Evolutionary conservation across 2,113 vertebrate species (phyloP).

Genomic region (Apteryx owenii): DNA sequence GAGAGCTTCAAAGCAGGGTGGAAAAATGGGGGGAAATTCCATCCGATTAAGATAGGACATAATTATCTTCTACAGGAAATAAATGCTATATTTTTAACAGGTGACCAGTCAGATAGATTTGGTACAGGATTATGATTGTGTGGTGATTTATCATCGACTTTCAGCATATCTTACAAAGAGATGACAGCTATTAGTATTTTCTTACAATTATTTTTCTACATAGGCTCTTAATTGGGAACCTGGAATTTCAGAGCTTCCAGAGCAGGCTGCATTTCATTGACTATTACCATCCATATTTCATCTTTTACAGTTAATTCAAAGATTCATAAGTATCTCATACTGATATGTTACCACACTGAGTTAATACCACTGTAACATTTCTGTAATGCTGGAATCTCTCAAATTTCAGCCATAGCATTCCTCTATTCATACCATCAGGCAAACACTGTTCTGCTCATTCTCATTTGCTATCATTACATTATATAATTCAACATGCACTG

Average conservation of each 20-base stretch:
- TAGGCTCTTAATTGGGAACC: conserved; percentile 8
- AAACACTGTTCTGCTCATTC: not conserved
- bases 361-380: not conserved
- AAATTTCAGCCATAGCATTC: not conserved
- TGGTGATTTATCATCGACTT: conserved; percentile 34
- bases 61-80: conserved; percentile 70
- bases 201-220: conserved; percentile 14
- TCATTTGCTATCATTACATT: fast-evolving
- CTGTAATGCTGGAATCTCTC: not conserved
- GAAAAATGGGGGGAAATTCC: conserved; percentile 50
- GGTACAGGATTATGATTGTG: conserved; percentile 10
- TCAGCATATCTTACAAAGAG: not conserved
- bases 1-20: conserved; percentile 84
- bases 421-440: not conserved
- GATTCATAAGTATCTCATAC: not conserved
- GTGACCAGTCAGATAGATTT: conserved; percentile 27
- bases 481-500: not conserved
- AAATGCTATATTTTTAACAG: not conserved
- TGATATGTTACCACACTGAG: not conserved
- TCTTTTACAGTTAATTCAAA: conserved; percentile 8
- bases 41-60: conserved; percentile 53
- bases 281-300: not conserved
- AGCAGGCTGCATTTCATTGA: not conserved
- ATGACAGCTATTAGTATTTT: conserved; percentile 78
- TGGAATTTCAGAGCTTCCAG: conserved; percentile 28